Base-by-base conservation (phyloP, 1,140 invertebrate genomes). In the Popillia japonica region DNA sequence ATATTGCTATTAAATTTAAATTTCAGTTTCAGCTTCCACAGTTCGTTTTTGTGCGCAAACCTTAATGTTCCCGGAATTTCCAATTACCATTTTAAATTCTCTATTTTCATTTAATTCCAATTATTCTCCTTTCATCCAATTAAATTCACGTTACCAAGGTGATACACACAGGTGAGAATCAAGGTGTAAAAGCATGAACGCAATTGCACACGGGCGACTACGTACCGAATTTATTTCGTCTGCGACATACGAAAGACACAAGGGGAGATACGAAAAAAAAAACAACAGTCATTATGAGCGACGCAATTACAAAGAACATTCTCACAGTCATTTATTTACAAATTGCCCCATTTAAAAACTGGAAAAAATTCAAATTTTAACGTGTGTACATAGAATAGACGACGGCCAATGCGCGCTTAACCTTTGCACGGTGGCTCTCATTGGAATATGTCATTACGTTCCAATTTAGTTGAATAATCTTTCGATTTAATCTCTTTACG, bases 391-490 rank as follows among this genome's bases (percentile, higher is more conserved):
- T 55, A 34, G 27, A 34, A 34, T 34, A 34, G 27, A 34, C 4
- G 27, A 2, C 27, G 27, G 27, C 27, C 27, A 34, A 4, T 34
- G 27, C 44, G 44, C n/a, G 44, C 44, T 10, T 17, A 27, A 68
- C 17, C 22, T 68, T 68, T 27, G 61, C 22, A 23, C 61, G 61
- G 22, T 34, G 27, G 61, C 61, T 68, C 27, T 27, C 61, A 68
- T 27, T 14, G 20, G 9, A 68, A 68, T 68, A 68, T 68, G 22
- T 68, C 61, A 68, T 68, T 68, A 68, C 20, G 61, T 68, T 68
- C 61, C 22, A 68, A 68, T 68, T 68, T 68, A 68, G 17, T 68
- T 20, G 61, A 34, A 34, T 68, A 68, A 68, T 68, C 22, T 68
- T 68, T 8, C 61, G 61, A 68, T 68, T 68, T 68, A 68, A 68